A percentile compares a stretch with the other conserved stretches of the same genome.
These are phyloP conservation scores for Trypoxylus dichotomus DNA, from an alignment of 1,140 invertebrate genomes.

Conservation along the genomic window DNA sequence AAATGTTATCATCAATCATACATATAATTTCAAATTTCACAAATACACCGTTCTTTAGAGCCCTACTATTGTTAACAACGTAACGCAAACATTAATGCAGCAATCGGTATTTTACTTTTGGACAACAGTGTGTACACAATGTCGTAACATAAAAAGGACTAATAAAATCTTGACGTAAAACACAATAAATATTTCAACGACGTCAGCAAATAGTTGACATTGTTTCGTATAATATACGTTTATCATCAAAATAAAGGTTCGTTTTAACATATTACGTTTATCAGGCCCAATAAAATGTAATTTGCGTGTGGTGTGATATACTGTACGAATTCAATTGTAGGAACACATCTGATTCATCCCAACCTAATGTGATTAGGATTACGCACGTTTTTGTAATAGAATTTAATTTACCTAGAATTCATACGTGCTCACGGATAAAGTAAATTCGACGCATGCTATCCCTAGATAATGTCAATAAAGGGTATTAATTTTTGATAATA, in stretches of 20 bases:
- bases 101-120: neutral
- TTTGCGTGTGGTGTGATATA: constrained; percentile 1
- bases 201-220: constrained; percentile 18
- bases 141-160: neutral
- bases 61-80: neutral
- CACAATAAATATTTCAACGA: constrained; percentile 17
- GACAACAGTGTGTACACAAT: neutral
- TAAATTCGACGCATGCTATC: too few relatives aligned
- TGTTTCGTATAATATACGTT: neutral
- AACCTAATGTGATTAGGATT: too few relatives aligned
- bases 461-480: too few relatives aligned
- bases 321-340: neutral
- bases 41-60: too few relatives aligned
- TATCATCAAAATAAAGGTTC: constrained; percentile 1
- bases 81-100: neutral
- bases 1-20: too few relatives aligned
- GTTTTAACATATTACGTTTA: constrained; percentile 1
- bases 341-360: neutral
- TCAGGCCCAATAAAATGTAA: neutral
- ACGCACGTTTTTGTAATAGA: too few relatives aligned
- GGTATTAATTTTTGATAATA: too few relatives aligned
- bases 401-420: too few relatives aligned
- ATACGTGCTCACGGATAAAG: too few relatives aligned
- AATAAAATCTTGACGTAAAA: constrained; percentile 7
- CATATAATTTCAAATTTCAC: too few relatives aligned